A percentile compares a stretch with the other conserved stretches of the same genome.
These are phyloP conservation scores for Crypturellus tataupa DNA, from an alignment of 2,797 vertebrate species.

Conservation along the genomic window DNA sequence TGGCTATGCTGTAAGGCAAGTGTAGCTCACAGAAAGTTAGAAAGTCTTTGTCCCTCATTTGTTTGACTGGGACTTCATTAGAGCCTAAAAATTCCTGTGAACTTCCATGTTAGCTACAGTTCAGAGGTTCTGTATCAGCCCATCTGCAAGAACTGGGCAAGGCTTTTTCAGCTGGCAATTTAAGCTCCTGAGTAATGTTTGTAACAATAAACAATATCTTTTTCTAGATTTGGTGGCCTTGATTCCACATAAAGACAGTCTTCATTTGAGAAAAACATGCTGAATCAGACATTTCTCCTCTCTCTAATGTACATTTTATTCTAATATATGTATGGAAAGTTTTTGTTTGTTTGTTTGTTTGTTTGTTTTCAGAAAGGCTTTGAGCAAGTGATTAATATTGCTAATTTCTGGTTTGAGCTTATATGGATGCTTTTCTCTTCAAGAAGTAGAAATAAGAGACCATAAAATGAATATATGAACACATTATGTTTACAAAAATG, in stretches of 20 bases:
- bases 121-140: not conserved
- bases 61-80: not conserved
- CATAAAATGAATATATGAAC: not conserved
- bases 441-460: not conserved
- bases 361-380: not conserved
- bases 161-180: not conserved
- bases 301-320: not conserved
- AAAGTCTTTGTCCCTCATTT: not conserved
- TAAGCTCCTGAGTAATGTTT: not conserved
- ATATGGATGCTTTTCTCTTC: not conserved
- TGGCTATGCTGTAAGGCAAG: rapidly evolving
- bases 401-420: not conserved
- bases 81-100: not conserved
- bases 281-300: not conserved
- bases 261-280: not conserved
- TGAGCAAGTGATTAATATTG: not conserved
- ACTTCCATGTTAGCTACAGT: not conserved
- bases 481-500: not conserved
- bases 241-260: not conserved
- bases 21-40: not conserved
- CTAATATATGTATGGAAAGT: not conserved
- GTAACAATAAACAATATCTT: not conserved
- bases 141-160: not conserved
- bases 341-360: not conserved
- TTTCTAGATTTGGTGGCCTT: not conserved